Evolutionary conservation across 2,888 invertebrate species (phyloP).

Genomic region (Diarsia mendica): DNA sequence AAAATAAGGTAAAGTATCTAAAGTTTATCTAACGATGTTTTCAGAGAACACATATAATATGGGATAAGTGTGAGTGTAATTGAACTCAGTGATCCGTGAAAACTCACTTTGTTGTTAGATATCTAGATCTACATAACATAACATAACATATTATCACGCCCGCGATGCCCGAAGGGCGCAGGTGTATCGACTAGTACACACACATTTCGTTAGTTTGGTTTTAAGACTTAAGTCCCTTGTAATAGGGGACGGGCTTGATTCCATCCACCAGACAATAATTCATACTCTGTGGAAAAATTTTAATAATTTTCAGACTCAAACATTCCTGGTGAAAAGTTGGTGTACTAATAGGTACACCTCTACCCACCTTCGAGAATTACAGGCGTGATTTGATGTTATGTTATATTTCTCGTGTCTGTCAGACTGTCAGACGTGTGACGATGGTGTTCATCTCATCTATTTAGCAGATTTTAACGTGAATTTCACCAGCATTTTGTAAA

Average conservation of each 20-base stretch:
- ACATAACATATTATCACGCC: background rate
- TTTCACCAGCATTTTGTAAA: background rate
- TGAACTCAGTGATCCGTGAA: slow-evolving; percentile 23
- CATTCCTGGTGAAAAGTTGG: too few relatives aligned
- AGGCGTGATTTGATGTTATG: too few relatives aligned
- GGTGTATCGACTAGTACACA: background rate
- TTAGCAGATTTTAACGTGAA: background rate
- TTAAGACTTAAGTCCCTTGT: background rate
- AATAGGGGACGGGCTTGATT: background rate
- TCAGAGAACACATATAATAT: slow-evolving; percentile 2
- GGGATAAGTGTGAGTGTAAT: background rate
- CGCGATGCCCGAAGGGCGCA: background rate
- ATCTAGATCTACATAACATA: background rate
- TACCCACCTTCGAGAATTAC: too few relatives aligned
- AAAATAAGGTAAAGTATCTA: background rate
- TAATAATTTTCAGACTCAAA: background rate
- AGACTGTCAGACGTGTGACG: too few relatives aligned
- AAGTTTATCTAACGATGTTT: slow-evolving; percentile 19
- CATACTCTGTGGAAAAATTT: background rate
- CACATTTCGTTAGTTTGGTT: background rate
- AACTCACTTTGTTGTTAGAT: slow-evolving; percentile 1
- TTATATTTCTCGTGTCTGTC: background rate
- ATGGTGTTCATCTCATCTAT: background rate
- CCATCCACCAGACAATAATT: background rate
- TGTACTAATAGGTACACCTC: too few relatives aligned